Evolutionary conservation across 2,113 vertebrate genomes (phyloP), one percentile per base, ranked within the genome.

Genomic region (Psittacula cyanocephala): DNA sequence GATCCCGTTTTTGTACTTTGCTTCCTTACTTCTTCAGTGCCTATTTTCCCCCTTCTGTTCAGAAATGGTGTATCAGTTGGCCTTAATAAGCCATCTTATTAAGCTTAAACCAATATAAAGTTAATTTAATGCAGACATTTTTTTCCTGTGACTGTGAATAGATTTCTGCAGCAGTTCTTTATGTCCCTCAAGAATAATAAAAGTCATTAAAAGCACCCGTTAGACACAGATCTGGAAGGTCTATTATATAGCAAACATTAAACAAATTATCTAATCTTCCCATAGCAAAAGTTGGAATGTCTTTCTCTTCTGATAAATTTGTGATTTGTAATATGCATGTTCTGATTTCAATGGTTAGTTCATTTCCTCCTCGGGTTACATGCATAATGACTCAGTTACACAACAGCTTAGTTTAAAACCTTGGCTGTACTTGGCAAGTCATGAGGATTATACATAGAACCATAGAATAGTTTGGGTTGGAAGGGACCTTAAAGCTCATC

Each of bases 131-230:
- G 64, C 33, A 76, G 59, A 23, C 4, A 0, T 20, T 43, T 81
- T 79, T 85, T 41, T 3, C 52, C 35, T 22, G 3, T 50, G 31
- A 31, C 39, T 79, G 18, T 68, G 68, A 91, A 75, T 12, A 82
- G 35, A 64, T 91, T 83, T 78, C 50, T 79, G 35, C 59, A 75
- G 64, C 86, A 91, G 47, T 50, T 83, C 68, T 81, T 91, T 59
- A 18, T 17, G 5, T 90, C 53, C 79, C 78, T 76, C 57, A 69
- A 59, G 65, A 85, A 74, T 62, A 95, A 87, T 29, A 85, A 44
- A 76, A 95, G 60, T 90, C 79, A 81, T 87, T 94, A 83, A 94
- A 94, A 91, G 55, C 72, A 71, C 12, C n/a, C 43, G 15, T 49
- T 60, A 63, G 28, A 79, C 63, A 88, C 47, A 77, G 37, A 78